These are phyloP conservation scores for Apamea anceps DNA, from an alignment of 2,888 invertebrate genomes.

Conservation along the genomic window DNA sequence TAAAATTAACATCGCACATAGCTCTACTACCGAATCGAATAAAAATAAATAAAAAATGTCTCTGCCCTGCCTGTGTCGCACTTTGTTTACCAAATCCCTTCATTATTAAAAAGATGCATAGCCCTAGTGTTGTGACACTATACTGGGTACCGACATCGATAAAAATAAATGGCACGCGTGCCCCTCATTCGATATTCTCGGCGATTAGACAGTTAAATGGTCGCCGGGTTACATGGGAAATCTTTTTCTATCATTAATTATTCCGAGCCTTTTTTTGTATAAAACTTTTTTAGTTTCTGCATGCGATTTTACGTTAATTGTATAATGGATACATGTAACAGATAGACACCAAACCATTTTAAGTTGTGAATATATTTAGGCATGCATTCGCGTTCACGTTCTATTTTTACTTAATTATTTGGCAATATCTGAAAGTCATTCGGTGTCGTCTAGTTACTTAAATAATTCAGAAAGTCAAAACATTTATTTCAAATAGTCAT, in stretches of 20 bases:
- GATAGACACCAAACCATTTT: constrained; percentile 23
- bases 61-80: constrained; percentile 69
- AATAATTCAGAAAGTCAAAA: constrained; percentile 4
- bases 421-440: background rate
- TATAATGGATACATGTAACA: constrained; percentile 64
- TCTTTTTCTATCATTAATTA: constrained; percentile 82
- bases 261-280: constrained; percentile 67
- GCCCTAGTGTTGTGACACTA: constrained; percentile 76
- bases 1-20: constrained; percentile 27
- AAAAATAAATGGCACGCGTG: constrained; percentile 68
- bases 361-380: constrained; percentile 28
- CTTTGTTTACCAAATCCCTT: constrained; percentile 86
- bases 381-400: background rate
- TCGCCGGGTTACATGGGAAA: constrained; percentile 75
- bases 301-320: constrained; percentile 67
- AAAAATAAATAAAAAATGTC: constrained; percentile 64
- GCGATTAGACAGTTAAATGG: constrained; percentile 72
- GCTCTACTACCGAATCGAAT: constrained; percentile 51
- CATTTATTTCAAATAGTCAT: background rate
- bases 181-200: constrained; percentile 72
- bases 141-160: constrained; percentile 73
- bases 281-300: constrained; percentile 61
- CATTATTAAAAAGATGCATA: constrained; percentile 88
- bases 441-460: background rate
- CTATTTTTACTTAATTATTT: constrained; percentile 10